Evolutionary conservation across 1,140 invertebrate species (phyloP), one percentile per base, ranked within the genome.

Genomic region (Penaeus chinensis): DNA sequence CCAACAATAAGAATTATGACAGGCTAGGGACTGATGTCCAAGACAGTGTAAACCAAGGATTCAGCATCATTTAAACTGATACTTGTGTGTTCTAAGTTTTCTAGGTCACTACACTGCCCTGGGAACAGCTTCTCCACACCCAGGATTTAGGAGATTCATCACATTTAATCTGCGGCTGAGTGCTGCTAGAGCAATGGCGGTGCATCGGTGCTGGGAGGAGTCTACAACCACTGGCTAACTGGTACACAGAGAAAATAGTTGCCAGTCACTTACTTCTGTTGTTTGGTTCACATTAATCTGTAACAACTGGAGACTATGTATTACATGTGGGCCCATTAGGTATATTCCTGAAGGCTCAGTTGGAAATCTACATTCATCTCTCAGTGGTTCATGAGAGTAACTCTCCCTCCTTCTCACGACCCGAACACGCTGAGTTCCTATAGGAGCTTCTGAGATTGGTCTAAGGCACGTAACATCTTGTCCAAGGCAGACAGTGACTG

Each of bases 401-500:
- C 79, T 82, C 60, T 82, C 80, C 27, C 79, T 69, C 82, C 85
- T 69, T 54, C 47, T 69, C 10, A 87, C 42, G 63, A 63, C 24
- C 32, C 22, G 62, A 62, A 47, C 74, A n/a, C 78, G 74, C 74
- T 47, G 74, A 47, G 47, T 62, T 62, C 74, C 60, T n/a, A 47
- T 47, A 22, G 62, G 60, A 60, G 60, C 47, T 66, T 77, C 87
- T 62, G 32, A 65, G 63, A 65, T 65, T 82, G 80, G 69, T 32
- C 62, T 62, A 69, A 71, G 32, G 60, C 47, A 83, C 27, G 66
- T 82, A 47, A 83, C 87, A 32, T 84, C 81, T 47, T 83, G 81
- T 22, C 87, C 87, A 65, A 88, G 65, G 69, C 87, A 88, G 18
- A 88, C 81, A 24, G 87, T 84, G 20, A 84, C 76, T 27, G 87